phyloP scores from a whole-genome alignment of 2,888 invertebrate species.

The Ophonus ardosiacus region DNA sequence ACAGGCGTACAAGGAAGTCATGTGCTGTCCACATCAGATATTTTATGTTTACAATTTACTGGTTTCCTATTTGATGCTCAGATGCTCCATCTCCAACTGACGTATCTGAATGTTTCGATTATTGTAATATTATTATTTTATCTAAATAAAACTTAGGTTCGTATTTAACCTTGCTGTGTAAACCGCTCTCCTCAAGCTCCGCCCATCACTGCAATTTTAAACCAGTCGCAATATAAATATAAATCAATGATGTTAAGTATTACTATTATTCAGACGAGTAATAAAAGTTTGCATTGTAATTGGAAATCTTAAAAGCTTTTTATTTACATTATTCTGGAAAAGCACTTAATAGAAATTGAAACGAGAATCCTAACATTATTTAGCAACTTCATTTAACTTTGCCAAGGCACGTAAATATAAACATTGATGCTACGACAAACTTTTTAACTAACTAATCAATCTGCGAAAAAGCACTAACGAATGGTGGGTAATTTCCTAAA shows the following conservation, averaged over 20 bases:
- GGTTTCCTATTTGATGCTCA: too few relatives aligned
- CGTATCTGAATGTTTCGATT: too few relatives aligned
- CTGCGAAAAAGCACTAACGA: background rate
- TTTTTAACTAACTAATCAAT: slow-evolving; percentile 34
- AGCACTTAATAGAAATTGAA: background rate
- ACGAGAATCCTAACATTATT: background rate
- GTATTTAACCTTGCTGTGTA: too few relatives aligned
- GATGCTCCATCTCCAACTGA: too few relatives aligned
- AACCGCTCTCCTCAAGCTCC: too few relatives aligned
- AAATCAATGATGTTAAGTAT: background rate
- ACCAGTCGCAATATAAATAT: background rate
- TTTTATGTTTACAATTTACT: too few relatives aligned
- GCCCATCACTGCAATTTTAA: too few relatives aligned
- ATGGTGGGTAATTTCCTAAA: slow-evolving; percentile 6
- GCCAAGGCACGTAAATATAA: background rate
- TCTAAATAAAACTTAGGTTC: too few relatives aligned
- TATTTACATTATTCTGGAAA: background rate
- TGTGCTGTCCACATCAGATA: too few relatives aligned
- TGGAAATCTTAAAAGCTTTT: background rate
- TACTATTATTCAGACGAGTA: too few relatives aligned
- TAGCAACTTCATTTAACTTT: slow-evolving; percentile 39
- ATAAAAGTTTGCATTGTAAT: background rate
- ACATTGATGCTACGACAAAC: slow-evolving; percentile 2
- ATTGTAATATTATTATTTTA: too few relatives aligned
- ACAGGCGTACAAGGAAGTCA: too few relatives aligned